Evolutionary conservation across 2,113 vertebrate genomes (phyloP).

Genomic region (Hiodon tergisus): DNA sequence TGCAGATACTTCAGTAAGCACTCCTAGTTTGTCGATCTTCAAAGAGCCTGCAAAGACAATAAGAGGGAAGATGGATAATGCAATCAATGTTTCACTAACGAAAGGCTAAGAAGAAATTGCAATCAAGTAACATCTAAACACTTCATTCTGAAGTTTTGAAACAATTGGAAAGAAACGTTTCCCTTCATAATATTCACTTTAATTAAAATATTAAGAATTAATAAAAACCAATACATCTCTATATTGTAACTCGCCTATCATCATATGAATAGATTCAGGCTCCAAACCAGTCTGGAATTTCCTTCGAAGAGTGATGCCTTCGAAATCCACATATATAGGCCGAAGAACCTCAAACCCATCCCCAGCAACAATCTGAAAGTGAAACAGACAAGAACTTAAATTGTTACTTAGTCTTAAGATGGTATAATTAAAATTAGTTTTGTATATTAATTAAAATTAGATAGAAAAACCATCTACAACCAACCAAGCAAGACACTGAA

Average conservation of each 20-base stretch:
- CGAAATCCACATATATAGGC: constrained; percentile 84
- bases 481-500: too few relatives aligned
- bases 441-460: too few relatives aligned
- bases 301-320: constrained; percentile 81
- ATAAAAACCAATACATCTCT: not conserved
- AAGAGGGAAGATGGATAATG: not conserved
- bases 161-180: too few relatives aligned
- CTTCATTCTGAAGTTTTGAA: too few relatives aligned
- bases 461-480: not conserved
- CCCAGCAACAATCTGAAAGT: constrained; percentile 64
- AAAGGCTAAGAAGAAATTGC: not conserved
- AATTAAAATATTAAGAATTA: not conserved
- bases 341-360: constrained; percentile 77
- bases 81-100: not conserved
- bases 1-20: constrained; percentile 76
- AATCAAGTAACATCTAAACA: not conserved
- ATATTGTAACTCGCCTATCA: constrained; percentile 70
- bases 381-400: not conserved
- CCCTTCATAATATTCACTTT: too few relatives aligned
- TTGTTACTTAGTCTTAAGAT: too few relatives aligned
- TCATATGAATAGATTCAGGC: constrained; percentile 77
- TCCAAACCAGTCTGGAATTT: constrained; percentile 85
- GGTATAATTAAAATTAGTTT: too few relatives aligned
- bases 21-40: constrained; percentile 75
- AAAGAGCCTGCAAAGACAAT: constrained; percentile 66